phyloP scores from a whole-genome alignment of 1,140 invertebrate species.

The Philopotamus ludificatus region DNA sequence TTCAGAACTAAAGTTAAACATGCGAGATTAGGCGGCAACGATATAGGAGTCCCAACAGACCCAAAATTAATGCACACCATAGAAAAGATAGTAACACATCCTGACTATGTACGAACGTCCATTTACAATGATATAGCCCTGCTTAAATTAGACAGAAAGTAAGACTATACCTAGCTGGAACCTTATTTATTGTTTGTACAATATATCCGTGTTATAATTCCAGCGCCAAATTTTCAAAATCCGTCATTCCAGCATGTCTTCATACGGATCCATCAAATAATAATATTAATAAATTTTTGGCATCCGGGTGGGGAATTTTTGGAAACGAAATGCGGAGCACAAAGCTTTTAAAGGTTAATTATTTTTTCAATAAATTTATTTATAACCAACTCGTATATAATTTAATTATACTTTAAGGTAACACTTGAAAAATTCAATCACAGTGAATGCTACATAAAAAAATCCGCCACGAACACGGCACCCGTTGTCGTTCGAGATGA shows the following conservation, averaged over 20 bases:
- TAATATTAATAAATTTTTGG: too few species aligned
- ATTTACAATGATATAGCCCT: conserved; percentile 48
- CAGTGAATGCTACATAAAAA: background rate
- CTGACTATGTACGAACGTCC: conserved; percentile 31
- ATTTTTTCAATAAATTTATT: too few species aligned
- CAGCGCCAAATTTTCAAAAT: too few species aligned
- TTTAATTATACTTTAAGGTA: background rate
- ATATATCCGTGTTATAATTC: conserved; percentile 32
- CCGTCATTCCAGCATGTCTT: too few species aligned
- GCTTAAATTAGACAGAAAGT: conserved; percentile 42
- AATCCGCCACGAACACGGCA: background rate
- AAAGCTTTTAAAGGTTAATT: too few species aligned
- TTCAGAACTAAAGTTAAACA: conserved; percentile 23
- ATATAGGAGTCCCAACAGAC: background rate
- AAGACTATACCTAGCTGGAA: background rate
- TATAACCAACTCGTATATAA: too few species aligned
- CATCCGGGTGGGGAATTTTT: too few species aligned
- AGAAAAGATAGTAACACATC: conserved; percentile 12
- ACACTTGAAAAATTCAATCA: background rate
- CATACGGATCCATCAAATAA: too few species aligned
- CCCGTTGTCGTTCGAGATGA: background rate
- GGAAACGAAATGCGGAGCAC: too few species aligned
- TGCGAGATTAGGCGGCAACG: conserved; percentile 21
- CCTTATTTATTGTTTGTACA: background rate
- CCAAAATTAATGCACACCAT: conserved; percentile 18